phyloP scores from a whole-genome alignment of 2,797 vertebrate species.

The Erpetoichthys calabaricus region DNA sequence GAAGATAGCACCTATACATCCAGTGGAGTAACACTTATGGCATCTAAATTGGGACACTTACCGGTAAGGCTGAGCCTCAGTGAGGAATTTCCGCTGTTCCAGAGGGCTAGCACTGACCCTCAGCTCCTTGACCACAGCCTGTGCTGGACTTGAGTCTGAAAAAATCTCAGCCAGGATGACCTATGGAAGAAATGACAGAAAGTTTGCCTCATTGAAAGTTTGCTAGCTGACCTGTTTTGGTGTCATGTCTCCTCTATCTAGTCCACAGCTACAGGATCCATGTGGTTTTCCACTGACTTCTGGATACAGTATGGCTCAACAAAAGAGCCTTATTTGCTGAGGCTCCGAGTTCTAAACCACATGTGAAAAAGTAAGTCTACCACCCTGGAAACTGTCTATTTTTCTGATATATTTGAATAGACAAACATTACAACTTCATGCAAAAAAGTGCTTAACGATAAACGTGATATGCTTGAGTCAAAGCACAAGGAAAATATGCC shows the following conservation, averaged over 20 bases:
- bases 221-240: not conserved
- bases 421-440: no score
- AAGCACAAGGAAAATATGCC: no score
- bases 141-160: conserved; percentile 73
- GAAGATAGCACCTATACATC: no score
- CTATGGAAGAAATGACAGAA: conserved; percentile 29
- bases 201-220: not conserved
- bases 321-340: no score
- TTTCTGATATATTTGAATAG: no score
- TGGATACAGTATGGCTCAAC: no score
- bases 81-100: conserved; percentile 82
- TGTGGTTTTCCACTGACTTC: not conserved
- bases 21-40: no score
- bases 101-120: conserved; percentile 68
- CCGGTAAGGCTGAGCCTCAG: conserved; percentile 83
- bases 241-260: not conserved
- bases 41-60: conserved; percentile 20
- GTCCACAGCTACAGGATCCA: not conserved
- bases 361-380: no score
- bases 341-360: no score
- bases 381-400: no score
- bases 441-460: no score
- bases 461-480: no score
- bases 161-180: conserved; percentile 83
- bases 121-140: conserved; percentile 83